Conservation (phyloP, 2,113 vertebrate genomes). For the Crotalus tigris region DNA sequence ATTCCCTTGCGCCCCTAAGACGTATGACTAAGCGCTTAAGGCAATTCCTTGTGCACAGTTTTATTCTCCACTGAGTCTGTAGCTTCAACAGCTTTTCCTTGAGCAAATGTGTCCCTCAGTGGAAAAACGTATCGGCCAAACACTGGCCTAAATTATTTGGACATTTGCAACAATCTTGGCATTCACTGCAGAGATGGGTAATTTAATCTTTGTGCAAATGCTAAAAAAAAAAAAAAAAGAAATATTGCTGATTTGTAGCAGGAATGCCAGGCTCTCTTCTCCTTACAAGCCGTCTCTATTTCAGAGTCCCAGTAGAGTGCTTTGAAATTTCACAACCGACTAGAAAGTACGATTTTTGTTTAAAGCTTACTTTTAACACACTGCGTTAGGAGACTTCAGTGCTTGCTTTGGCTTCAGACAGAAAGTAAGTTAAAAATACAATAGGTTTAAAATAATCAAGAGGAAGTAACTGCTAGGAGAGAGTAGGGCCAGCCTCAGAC, state of each 20-base stretch:
- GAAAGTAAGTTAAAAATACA: constrained; percentile 46
- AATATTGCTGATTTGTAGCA: neutral
- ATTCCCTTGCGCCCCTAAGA: neutral
- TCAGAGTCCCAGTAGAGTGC: constrained; percentile 6
- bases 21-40: neutral
- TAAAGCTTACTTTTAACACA: constrained; percentile 5
- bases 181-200: neutral
- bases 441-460: constrained; percentile 31
- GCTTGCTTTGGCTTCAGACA: constrained; percentile 28
- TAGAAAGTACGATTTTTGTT: constrained; percentile 39
- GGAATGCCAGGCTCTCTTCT: neutral
- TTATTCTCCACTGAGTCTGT: neutral
- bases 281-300: constrained; percentile 4
- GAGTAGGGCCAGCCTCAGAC: constrained; percentile 3
- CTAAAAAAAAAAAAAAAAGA: constrained; percentile 5
- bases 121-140: neutral
- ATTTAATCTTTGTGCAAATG: neutral
- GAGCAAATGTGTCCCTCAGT: neutral
- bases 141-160: neutral
- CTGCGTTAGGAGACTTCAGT: neutral
- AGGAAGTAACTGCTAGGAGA: constrained; percentile 29
- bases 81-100: neutral
- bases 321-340: constrained; percentile 27
- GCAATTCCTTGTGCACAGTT: neutral
- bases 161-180: neutral